phyloP scores from a whole-genome alignment of 2,113 vertebrate genomes.

The Nipponia nippon region DNA sequence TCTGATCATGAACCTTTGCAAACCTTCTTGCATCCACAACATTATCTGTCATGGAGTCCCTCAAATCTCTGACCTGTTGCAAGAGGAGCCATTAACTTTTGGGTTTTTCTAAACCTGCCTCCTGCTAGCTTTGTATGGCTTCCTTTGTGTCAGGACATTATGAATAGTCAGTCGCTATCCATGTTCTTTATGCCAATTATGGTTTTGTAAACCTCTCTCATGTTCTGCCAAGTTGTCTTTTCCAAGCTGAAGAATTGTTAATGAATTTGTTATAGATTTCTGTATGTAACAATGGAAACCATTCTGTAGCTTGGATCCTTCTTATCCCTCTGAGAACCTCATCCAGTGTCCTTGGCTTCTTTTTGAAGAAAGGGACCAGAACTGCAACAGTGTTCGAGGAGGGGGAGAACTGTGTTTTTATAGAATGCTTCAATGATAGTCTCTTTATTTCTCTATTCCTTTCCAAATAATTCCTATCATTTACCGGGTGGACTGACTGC shows the following conservation, averaged over 20 bases:
- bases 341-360: neutral
- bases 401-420: neutral
- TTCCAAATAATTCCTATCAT: neutral
- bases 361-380: neutral
- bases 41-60: neutral
- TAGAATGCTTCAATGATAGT: neutral
- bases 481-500: neutral
- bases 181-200: neutral
- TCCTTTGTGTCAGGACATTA: neutral
- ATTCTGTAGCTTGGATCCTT: neutral
- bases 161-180: neutral
- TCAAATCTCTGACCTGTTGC: neutral
- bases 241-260: neutral
- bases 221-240: neutral
- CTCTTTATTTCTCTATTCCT: neutral
- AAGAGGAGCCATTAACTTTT: neutral
- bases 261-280: neutral
- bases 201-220: neutral
- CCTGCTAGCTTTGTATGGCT: neutral
- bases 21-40: neutral
- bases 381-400: accelerated
- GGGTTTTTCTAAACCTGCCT: neutral
- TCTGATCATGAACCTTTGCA: neutral
- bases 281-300: neutral
- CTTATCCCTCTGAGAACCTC: neutral